phyloP scores from a whole-genome alignment of 2,888 invertebrate genomes.

The Helobdella robusta region DNA sequence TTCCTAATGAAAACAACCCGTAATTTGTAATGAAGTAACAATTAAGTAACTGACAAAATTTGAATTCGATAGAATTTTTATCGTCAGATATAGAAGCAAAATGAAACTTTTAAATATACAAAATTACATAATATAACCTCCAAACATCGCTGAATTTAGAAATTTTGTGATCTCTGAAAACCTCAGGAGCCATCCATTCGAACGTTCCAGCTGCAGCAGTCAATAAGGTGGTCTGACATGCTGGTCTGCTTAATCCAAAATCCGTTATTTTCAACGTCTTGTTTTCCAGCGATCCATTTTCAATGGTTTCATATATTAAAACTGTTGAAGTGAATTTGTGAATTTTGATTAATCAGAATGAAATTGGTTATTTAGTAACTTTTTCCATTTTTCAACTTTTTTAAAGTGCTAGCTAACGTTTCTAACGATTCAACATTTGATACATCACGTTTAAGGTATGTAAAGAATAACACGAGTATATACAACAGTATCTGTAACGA shows the following conservation, averaged over 20 bases:
- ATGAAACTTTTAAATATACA: not conserved
- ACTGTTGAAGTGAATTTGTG: slow-evolving; percentile 11
- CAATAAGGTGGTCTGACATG: slow-evolving; percentile 7
- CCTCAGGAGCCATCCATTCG: slow-evolving; percentile 27
- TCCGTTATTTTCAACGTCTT: slow-evolving; percentile 27
- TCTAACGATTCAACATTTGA: too few species aligned
- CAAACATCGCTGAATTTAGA: slow-evolving; percentile 25
- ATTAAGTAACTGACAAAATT: not conserved
- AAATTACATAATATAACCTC: slow-evolving; percentile 17
- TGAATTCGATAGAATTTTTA: not conserved
- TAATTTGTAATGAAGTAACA: not conserved
- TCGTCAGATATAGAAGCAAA: not conserved
- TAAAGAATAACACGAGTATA: too few species aligned
- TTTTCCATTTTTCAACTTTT: too few species aligned
- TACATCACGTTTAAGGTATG: too few species aligned
- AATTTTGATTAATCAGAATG: not conserved
- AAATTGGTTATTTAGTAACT: too few species aligned
- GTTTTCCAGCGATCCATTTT: not conserved
- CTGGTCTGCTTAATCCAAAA: slow-evolving; percentile 24
- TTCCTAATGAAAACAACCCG: not conserved
- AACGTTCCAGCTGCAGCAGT: slow-evolving; percentile 22
- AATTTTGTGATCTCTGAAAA: slow-evolving; percentile 21
- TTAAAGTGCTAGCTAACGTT: too few species aligned
- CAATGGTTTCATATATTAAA: slow-evolving; percentile 17
- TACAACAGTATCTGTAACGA: too few species aligned